Evolutionary conservation across 1,140 invertebrate genomes (phyloP).

Genomic region (Coptotermes formosanus): DNA sequence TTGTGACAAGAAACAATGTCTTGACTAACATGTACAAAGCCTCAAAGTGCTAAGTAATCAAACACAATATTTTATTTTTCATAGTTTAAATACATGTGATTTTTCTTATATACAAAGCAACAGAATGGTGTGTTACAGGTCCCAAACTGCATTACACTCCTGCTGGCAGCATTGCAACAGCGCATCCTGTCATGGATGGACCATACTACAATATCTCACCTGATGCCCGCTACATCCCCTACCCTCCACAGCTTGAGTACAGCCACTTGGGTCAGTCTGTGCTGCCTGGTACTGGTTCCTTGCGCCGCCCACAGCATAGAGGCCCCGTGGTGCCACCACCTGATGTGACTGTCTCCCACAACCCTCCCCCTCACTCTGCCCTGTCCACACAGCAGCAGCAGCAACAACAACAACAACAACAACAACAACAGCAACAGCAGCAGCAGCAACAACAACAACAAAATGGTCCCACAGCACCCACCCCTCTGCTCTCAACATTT

Average conservation of each 20-base stretch:
- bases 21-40: too few species aligned
- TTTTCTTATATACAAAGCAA: too few species aligned
- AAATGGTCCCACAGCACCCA: conserved; percentile 38
- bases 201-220: conserved; percentile 44
- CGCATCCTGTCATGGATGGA: conserved; percentile 40
- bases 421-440: conserved; percentile 36
- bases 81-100: too few species aligned
- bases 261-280: conserved; percentile 41
- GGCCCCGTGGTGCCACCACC: conserved; percentile 41
- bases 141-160: conserved; percentile 31
- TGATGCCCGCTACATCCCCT: conserved; percentile 48
- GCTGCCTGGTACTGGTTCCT: conserved; percentile 40
- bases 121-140: conserved; percentile 32
- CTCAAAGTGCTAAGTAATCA: too few species aligned
- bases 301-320: conserved; percentile 37
- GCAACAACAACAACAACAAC: neutral
- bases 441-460: conserved; percentile 22
- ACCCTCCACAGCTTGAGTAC: conserved; percentile 44
- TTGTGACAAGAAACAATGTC: too few species aligned
- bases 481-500: conserved; percentile 48
- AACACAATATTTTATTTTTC: too few species aligned
- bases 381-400: conserved; percentile 33
- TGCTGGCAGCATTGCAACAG: conserved; percentile 19
- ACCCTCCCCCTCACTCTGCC: conserved; percentile 36
- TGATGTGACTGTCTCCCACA: conserved; percentile 44